phyloP scores from a whole-genome alignment of 2,888 invertebrate genomes.

The Gastrophysa polygoni region DNA sequence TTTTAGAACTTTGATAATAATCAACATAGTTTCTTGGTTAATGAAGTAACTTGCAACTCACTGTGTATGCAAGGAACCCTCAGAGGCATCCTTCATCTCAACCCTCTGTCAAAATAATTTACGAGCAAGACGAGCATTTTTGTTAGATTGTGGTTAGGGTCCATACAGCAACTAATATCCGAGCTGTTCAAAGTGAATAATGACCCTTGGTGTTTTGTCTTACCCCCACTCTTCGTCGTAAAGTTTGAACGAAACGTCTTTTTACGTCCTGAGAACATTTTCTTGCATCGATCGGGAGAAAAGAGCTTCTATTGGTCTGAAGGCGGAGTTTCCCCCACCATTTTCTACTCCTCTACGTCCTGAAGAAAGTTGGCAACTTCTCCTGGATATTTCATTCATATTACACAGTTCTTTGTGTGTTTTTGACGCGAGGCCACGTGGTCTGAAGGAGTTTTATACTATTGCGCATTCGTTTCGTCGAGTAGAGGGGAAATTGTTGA shows the following conservation, averaged over 20 bases:
- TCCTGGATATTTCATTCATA: constrained; percentile 49
- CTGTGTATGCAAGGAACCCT: constrained; percentile 21
- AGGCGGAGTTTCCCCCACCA: constrained; percentile 56
- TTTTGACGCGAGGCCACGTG: constrained; percentile 48
- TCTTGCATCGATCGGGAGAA: constrained; percentile 57
- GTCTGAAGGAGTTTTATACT: constrained; percentile 43
- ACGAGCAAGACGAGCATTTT: constrained; percentile 57
- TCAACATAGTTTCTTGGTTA: too few species aligned
- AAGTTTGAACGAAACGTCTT: constrained; percentile 59
- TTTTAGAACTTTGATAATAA: too few species aligned
- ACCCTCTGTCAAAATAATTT: constrained; percentile 58
- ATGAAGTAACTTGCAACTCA: not conserved
- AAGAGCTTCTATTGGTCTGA: constrained; percentile 53
- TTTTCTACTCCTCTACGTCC: constrained; percentile 43
- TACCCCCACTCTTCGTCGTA: constrained; percentile 44
- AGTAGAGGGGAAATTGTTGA: constrained; percentile 31
- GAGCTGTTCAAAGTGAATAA: constrained; percentile 58
- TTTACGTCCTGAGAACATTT: constrained; percentile 60
- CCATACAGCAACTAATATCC: constrained; percentile 58
- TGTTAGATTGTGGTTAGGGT: constrained; percentile 57
- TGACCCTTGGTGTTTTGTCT: constrained; percentile 57
- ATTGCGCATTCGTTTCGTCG: constrained; percentile 42
- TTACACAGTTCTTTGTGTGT: constrained; percentile 43
- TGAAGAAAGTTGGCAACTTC: constrained; percentile 31
- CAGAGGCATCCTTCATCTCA: constrained; percentile 11